Evolutionary conservation across 2,888 invertebrate genomes (phyloP).

Genomic region (Neelides folsomi): DNA sequence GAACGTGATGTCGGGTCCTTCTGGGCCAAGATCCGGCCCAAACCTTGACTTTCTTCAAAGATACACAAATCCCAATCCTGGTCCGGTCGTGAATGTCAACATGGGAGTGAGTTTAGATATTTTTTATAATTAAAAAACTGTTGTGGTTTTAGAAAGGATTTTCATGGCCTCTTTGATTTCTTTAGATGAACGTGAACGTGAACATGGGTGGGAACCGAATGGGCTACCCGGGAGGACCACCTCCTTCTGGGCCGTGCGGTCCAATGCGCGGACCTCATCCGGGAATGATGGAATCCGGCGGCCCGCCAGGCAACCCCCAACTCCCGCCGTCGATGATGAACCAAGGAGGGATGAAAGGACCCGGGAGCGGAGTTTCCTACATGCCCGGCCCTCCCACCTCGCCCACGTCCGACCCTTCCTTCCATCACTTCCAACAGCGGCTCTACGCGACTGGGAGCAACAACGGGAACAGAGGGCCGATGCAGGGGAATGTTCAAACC

Average conservation of each 20-base stretch:
- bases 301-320: constrained; percentile 39
- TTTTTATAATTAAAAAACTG: not conserved
- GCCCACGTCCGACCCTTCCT: constrained; percentile 86
- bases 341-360: constrained; percentile 36
- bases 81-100: constrained; percentile 31
- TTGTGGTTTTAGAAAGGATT: not conserved
- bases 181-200: constrained; percentile 35
- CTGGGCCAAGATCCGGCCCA: constrained; percentile 64
- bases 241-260: constrained; percentile 32
- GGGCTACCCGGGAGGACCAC: constrained; percentile 23
- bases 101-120: constrained; percentile 33
- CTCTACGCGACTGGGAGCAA: constrained; percentile 70
- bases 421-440: constrained; percentile 90
- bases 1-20: constrained; percentile 43
- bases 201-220: constrained; percentile 33
- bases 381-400: constrained; percentile 76
- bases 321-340: constrained; percentile 62
- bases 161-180: not conserved
- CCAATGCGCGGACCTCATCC: constrained; percentile 33
- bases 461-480: constrained; percentile 43
- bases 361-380: constrained; percentile 56
- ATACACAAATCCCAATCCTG: constrained; percentile 67
- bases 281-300: constrained; percentile 34
- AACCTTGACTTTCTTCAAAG: constrained; percentile 79
- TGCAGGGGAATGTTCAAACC: constrained; percentile 33